Base-by-base conservation (phyloP, 2,888 invertebrate genomes). In the Cheilosia scutellata region DNA sequence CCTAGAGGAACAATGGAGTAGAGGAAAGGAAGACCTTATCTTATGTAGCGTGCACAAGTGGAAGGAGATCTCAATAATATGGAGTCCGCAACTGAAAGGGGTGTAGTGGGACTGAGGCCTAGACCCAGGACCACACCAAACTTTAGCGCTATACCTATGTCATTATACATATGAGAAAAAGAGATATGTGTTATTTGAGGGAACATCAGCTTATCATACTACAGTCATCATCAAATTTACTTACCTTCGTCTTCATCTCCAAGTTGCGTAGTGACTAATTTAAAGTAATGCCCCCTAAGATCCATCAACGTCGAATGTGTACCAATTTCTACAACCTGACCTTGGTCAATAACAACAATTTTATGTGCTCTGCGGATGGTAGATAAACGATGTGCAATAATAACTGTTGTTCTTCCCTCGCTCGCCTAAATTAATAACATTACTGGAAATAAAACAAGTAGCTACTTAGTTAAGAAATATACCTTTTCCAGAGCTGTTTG, bases 401-500 rank as follows among this genome's bases (percentile, higher is more conserved):
- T 95, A 9, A 97, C 94, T 0, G 96, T 96, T 0, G 96, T 97
- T 66, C 96, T 94, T 62, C 95, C 96, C 92, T 95, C 92, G 89
- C 95, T 95, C 2, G 95, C 96, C 95, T 95, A 29, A 27, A 76
- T 65, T 47, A 4, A 37, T 1, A 5, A 20, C 20, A 20, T 20
- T 33, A 47, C 16, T 16, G 2, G 6, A 16, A 44, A 6, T 47
- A 47, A 2, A 7, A 7, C n/a, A 20, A 20, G 20, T 20, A 20
- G 20, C 1, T 2, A 20, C 20, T 20, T 20, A 20, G 20, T 20
- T 2, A 20, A 20, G 0, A 47, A 0, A n/a, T 2, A 49, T 16
- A 95, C 96, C 92, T 94, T 95, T 91, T 95, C 96, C 80, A 96
- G 93, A 75, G 95, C 97, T n/a, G 94, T 94, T 92, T 98, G 98